A percentile compares a stretch with the other conserved stretches of the same genome.
phyloP scores from a whole-genome alignment of 1,140 invertebrate genomes.

The Aricia agestis region DNA sequence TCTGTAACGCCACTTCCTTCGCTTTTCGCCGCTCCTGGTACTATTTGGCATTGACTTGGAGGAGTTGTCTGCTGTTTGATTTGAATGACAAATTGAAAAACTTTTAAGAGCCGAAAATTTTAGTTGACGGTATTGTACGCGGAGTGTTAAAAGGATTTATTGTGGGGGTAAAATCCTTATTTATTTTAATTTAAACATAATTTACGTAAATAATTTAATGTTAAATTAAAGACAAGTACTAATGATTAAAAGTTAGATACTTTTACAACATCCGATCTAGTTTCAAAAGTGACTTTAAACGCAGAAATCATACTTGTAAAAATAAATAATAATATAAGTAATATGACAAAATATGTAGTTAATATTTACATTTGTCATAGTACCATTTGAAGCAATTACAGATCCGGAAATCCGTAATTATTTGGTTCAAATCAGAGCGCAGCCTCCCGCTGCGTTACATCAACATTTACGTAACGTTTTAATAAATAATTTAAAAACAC shows the following conservation, averaged over 20 bases:
- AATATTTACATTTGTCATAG: too few relatives aligned
- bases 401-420: background rate
- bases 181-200: too few relatives aligned
- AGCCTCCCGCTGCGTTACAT: background rate
- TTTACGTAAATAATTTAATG: too few relatives aligned
- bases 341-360: too few relatives aligned
- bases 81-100: background rate
- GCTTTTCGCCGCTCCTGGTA: constrained; percentile 53
- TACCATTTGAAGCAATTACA: too few relatives aligned
- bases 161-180: too few relatives aligned
- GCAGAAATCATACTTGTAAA: too few relatives aligned
- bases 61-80: constrained; percentile 29
- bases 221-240: too few relatives aligned
- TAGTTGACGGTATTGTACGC: background rate
- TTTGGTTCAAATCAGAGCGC: background rate
- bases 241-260: too few relatives aligned
- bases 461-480: constrained; percentile 9
- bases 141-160: background rate
- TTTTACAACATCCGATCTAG: too few relatives aligned
- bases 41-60: constrained; percentile 71
- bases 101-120: background rate
- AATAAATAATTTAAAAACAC: background rate
- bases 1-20: constrained; percentile 47
- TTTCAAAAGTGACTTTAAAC: too few relatives aligned
- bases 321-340: too few relatives aligned